Evolutionary conservation across 2,113 vertebrate genomes (phyloP).

Genomic region (Sprattus sprattus): DNA sequence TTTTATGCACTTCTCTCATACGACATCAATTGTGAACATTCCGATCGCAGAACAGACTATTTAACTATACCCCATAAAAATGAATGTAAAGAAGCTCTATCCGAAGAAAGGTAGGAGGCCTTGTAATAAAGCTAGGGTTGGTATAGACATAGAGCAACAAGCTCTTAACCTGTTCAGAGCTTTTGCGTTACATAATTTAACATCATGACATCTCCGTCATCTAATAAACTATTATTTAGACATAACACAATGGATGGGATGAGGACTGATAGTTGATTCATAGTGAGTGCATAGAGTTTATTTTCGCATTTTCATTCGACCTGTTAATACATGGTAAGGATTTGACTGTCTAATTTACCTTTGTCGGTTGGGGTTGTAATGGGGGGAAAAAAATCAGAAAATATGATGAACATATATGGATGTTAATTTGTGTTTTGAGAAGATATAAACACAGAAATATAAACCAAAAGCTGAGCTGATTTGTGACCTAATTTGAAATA

Average conservation of each 20-base stretch:
- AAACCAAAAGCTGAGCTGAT: not conserved
- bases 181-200: not conserved
- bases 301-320: not conserved
- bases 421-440: too few relatives aligned
- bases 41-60: too few relatives aligned
- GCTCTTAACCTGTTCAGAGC: conserved; percentile 4
- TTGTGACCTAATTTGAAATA: too few relatives aligned
- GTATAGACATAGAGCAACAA: not conserved
- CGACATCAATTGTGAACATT: not conserved
- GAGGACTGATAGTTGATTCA: not conserved
- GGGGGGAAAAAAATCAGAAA: not conserved
- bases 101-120: not conserved
- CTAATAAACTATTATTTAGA: not conserved
- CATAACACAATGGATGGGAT: not conserved
- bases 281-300: not conserved
- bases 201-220: not conserved
- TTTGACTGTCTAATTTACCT: not conserved
- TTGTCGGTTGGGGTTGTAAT: not conserved
- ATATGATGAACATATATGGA: too few relatives aligned
- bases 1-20: not conserved
- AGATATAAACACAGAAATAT: not conserved
- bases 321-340: not conserved
- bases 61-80: too few relatives aligned
- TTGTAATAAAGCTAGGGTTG: not conserved
- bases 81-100: not conserved